Percentiles rank a stretch among this genome's conserved stretches.
phyloP scores from a whole-genome alignment of 2,888 invertebrate genomes.

The Sinelater perroti region DNA sequence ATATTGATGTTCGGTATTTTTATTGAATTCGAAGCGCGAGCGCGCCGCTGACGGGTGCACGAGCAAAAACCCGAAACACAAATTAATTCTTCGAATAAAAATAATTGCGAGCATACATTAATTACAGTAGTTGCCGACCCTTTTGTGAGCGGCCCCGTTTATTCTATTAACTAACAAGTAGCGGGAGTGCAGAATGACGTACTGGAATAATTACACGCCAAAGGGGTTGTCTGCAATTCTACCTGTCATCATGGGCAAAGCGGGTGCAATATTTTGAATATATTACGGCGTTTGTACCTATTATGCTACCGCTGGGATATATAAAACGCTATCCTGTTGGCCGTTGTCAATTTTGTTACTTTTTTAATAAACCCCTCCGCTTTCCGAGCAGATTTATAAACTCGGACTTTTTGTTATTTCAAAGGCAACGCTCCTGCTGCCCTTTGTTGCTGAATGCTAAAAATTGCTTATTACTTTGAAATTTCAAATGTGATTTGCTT shows the following conservation, averaged over 20 bases:
- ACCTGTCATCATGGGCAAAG: constrained; percentile 45
- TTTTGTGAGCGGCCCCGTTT: constrained; percentile 39
- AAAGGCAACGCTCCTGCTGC: too few species aligned
- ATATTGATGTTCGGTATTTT: constrained; percentile 6
- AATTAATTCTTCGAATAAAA: constrained; percentile 31
- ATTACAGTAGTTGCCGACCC: constrained; percentile 33
- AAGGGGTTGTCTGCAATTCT: constrained; percentile 46
- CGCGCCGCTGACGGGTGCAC: too few species aligned
- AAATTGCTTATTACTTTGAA: too few species aligned
- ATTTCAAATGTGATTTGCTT: too few species aligned
- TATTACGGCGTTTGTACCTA: constrained; percentile 35
- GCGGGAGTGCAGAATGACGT: constrained; percentile 38
- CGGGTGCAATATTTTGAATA: constrained; percentile 41
- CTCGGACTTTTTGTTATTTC: neutral
- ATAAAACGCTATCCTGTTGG: constrained; percentile 17
- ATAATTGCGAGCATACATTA: constrained; percentile 32
- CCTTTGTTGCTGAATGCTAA: too few species aligned
- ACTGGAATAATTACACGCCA: constrained; percentile 46
- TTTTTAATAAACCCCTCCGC: neutral
- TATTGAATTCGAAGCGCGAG: constrained; percentile 14
- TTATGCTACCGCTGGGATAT: constrained; percentile 7
- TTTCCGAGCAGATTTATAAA: neutral
- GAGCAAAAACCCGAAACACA: constrained; percentile 10
- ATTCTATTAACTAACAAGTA: constrained; percentile 43
- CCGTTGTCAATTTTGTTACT: constrained; percentile 10